Evolutionary conservation across 1,140 invertebrate species (phyloP), one percentile per base, ranked within the genome.

Genomic region (Drosophila watanabei): DNA sequence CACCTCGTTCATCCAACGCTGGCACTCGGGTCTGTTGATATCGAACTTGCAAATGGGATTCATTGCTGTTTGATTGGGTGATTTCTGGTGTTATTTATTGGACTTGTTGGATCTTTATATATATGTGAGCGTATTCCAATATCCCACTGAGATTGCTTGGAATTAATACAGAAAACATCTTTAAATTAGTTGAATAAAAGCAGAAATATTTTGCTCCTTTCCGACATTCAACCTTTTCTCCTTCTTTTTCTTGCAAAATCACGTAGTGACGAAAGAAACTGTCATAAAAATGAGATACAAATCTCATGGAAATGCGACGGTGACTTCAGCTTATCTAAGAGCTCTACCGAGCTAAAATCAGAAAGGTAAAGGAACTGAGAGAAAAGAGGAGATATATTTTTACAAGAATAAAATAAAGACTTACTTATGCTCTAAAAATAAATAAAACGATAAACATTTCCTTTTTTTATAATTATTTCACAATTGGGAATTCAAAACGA

Each of bases 281-380:
- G 80, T 64, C 80, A 75, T 83, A 83, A 82, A 83, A 69, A 39
- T 60, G 60, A 79, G 80, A 82, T 82, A 75, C 49, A 61, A 78
- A 83, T 82, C 75, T 79, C 56, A 64, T 62, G 59, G 64, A 62
- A 59, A 75, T 51, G 59, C 58, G 37, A 70, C 30, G 56, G 39
- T 5, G 41, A 48, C 49, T 69, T 24, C 20, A n/a, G 48, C 30
- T 43, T 48, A 70, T 66, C 37, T 52, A 13, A 48, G 49, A 56
- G 63, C 35, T 45, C 20, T 7, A 18, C n/a, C 16, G 39, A 59
- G 30, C 46, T 33, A 14, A 46, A 32, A 30, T 45, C 63, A 35
- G 32, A 58, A 37, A 65, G 56, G 33, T 43, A 30, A 11, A 45
- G 13, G 14, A 4, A 37, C n/a, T 14, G 61, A 58, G 35, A 41